A percentile compares a stretch with the other conserved stretches of the same genome.
Evolutionary conservation across 2,797 vertebrate species (phyloP).

Genomic region (Eidolon dupreanum): DNA sequence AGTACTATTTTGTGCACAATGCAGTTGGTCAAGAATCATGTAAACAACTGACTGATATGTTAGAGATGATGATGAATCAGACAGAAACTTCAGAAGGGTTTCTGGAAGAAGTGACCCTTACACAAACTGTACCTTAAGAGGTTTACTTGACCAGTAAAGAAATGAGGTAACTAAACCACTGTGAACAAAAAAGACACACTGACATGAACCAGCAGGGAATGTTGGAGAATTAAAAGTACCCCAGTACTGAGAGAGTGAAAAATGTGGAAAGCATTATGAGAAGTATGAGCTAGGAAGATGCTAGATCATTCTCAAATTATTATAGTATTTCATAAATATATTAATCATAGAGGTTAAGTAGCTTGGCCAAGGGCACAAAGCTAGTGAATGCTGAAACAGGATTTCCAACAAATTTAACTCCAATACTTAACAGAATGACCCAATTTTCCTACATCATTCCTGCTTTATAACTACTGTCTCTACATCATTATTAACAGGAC

Average conservation of each 20-base stretch:
- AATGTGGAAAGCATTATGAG: background rate
- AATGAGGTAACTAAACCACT: constrained; percentile 21
- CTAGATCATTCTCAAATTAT: background rate
- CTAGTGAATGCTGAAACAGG: background rate
- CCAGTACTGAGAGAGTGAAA: background rate
- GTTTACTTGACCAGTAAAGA: background rate
- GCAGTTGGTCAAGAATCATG: background rate
- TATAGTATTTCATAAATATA: background rate
- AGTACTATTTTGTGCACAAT: background rate
- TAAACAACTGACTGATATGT: background rate
- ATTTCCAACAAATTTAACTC: constrained; percentile 15
- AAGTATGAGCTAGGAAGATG: background rate
- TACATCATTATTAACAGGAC: background rate
- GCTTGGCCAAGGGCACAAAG: background rate
- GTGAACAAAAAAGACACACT: background rate
- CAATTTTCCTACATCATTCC: background rate
- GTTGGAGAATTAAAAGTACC: background rate
- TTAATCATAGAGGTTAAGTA: background rate
- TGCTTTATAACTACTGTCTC: background rate
- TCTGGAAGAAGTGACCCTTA: background rate
- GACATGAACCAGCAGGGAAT: background rate
- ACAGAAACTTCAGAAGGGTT: background rate
- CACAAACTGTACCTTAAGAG: background rate
- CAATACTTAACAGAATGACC: constrained; percentile 8
- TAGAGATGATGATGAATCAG: background rate